phyloP scores from a whole-genome alignment of 2,797 vertebrate genomes.

The Lacerta agilis region DNA sequence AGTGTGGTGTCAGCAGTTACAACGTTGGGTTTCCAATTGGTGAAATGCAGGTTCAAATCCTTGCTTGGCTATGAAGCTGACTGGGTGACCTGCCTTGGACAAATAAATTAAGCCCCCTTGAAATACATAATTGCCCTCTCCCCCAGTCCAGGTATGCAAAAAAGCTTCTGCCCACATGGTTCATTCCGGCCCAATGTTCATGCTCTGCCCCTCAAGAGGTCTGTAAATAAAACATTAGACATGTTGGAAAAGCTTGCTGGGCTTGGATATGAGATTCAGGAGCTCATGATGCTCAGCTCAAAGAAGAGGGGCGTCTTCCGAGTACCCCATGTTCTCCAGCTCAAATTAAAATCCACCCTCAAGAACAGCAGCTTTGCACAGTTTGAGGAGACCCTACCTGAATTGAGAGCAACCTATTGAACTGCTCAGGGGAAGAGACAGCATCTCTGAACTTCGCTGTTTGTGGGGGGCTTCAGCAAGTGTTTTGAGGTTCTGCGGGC shows the following conservation, averaged over 20 bases:
- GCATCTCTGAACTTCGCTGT: neutral
- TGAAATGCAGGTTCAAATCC: neutral
- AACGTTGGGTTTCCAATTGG: neutral
- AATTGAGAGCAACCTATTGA: neutral
- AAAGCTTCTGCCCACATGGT: neutral
- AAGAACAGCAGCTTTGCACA: neutral
- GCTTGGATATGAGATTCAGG: neutral
- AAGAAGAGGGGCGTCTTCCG: neutral
- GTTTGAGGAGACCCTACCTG: neutral
- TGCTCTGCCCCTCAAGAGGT: neutral
- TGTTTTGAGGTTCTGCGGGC: neutral
- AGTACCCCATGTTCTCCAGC: neutral
- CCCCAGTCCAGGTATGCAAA: neutral
- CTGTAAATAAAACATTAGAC: neutral
- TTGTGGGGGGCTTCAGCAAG: neutral
- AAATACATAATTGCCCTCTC: neutral
- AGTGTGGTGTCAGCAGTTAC: too few species aligned
- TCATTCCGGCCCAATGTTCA: neutral
- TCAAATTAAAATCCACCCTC: neutral
- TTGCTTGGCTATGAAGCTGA: neutral
- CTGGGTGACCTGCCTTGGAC: neutral
- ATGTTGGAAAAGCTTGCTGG: neutral
- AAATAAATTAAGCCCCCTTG: neutral
- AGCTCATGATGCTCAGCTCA: neutral
- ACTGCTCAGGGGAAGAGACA: neutral